Evolutionary conservation across 2,113 vertebrate species (phyloP), one percentile per base, ranked within the genome.

Genomic region (Cynocephalus volans): DNA sequence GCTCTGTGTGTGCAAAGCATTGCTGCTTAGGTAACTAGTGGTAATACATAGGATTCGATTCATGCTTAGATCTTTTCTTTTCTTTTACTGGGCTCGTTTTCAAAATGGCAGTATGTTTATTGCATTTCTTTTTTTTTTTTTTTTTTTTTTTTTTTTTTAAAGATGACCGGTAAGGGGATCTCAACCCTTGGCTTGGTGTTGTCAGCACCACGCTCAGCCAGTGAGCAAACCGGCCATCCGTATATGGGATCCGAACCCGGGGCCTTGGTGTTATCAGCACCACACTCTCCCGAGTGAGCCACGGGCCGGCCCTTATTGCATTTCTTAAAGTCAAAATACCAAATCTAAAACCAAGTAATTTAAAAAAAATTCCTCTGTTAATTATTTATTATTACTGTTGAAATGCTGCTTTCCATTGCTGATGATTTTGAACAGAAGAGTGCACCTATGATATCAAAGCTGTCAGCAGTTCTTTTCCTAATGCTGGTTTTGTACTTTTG

Each of bases 251-350:
- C n/a, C n/a, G n/a, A n/a, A n/a, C n/a, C n/a, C n/a, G n/a, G n/a
- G n/a, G n/a, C n/a, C n/a, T n/a, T n/a, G n/a, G n/a, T n/a, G n/a
- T n/a, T n/a, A n/a, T n/a, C n/a, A n/a, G n/a, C n/a, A n/a, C n/a
- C n/a, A n/a, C n/a, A n/a, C n/a, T n/a, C n/a, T n/a, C n/a, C n/a
- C n/a, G n/a, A n/a, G n/a, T n/a, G n/a, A n/a, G n/a, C n/a, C n/a
- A n/a, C n/a, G n/a, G n/a, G n/a, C n/a, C n/a, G n/a, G n/a, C n/a
- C n/a, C n/a, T 75, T 79, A 28, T 52, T 92, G 5, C 8, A n/a
- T 79, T 92, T 92, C 50, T 85, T 58, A 62, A 92, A 92, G 60
- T 81, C 80, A 93, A 50, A 92, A 96, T 56, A 48, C 12, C 60
- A 69, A 83, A 87, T 52, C 23, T 65, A n/a, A 85, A 90, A 67